A percentile compares a stretch with the other conserved stretches of the same genome.
These are phyloP conservation scores for Micrasema minimum DNA, from an alignment of 1,140 invertebrate genomes.

Conservation along the genomic window DNA sequence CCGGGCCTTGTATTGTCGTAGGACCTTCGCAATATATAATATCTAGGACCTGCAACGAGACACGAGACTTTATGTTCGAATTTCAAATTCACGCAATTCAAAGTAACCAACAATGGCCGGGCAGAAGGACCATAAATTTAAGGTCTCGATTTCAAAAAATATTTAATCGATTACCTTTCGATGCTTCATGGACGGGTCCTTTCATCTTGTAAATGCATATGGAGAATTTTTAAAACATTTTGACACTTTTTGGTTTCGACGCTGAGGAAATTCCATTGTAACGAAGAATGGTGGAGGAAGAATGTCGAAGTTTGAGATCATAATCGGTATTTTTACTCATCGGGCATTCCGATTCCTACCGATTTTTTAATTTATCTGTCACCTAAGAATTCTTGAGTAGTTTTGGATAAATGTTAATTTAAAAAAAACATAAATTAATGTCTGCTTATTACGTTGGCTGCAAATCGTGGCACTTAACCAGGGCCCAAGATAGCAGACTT, in stretches of 20 bases:
- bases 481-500: too few species aligned
- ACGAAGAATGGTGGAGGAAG: slow-evolving; percentile 3
- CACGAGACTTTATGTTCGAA: slow-evolving; percentile 35
- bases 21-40: too few species aligned
- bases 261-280: slow-evolving; percentile 26
- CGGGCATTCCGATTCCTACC: slow-evolving; percentile 21
- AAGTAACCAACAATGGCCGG: slow-evolving; percentile 20
- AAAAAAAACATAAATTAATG: too few species aligned
- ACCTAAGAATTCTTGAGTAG: slow-evolving; percentile 22
- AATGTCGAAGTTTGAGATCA: slow-evolving; percentile 23
- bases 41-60: slow-evolving; percentile 29
- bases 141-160: slow-evolving; percentile 45
- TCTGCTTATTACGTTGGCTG: too few species aligned
- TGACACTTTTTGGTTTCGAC: slow-evolving; percentile 51
- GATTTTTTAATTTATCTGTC: slow-evolving; percentile 23
- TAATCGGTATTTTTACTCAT: slow-evolving; percentile 34
- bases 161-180: slow-evolving; percentile 48
- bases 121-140: slow-evolving; percentile 45
- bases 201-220: slow-evolving; percentile 41
- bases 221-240: slow-evolving; percentile 51
- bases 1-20: slow-evolving; percentile 20
- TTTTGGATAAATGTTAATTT: too few species aligned
- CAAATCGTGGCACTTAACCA: too few species aligned
- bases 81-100: slow-evolving; percentile 50
- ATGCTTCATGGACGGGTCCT: slow-evolving; percentile 40